phyloP scores from a whole-genome alignment of 2,888 invertebrate genomes.

The Hypolimnas misippus region DNA sequence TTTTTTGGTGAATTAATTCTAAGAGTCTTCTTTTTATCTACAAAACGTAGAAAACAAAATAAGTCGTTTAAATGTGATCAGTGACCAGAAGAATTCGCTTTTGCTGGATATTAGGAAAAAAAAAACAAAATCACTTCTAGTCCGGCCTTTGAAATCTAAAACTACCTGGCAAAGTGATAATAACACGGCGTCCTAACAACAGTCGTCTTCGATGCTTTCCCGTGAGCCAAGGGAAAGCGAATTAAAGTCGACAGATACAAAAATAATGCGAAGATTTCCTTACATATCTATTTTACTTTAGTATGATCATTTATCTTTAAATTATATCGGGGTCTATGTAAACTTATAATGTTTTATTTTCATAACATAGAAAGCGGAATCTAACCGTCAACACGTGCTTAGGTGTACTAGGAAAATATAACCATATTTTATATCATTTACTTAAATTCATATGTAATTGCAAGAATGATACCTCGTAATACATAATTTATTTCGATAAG shows the following conservation, averaged over 20 bases:
- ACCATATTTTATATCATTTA: background rate
- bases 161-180: too few relatives aligned
- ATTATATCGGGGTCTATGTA: conserved; percentile 9
- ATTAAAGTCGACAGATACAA: conserved; percentile 56
- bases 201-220: conserved; percentile 51
- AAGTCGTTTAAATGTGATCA: conserved; percentile 30
- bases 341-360: conserved; percentile 15
- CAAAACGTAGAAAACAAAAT: conserved; percentile 27
- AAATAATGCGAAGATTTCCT: conserved; percentile 57
- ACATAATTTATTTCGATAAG: background rate
- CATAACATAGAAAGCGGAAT: conserved; percentile 32
- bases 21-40: conserved; percentile 36
- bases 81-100: conserved; percentile 38
- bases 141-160: conserved; percentile 49
- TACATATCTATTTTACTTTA: conserved; percentile 33
- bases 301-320: conserved; percentile 29
- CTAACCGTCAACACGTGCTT: background rate
- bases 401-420: background rate
- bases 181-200: conserved; percentile 51
- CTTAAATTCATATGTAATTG: background rate
- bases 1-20: conserved; percentile 69
- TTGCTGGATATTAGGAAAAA: conserved; percentile 37
- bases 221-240: conserved; percentile 62
- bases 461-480: background rate
- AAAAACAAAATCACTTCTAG: conserved; percentile 45